Conservation (phyloP, 2,888 invertebrate species). For the Philereme transversata region DNA sequence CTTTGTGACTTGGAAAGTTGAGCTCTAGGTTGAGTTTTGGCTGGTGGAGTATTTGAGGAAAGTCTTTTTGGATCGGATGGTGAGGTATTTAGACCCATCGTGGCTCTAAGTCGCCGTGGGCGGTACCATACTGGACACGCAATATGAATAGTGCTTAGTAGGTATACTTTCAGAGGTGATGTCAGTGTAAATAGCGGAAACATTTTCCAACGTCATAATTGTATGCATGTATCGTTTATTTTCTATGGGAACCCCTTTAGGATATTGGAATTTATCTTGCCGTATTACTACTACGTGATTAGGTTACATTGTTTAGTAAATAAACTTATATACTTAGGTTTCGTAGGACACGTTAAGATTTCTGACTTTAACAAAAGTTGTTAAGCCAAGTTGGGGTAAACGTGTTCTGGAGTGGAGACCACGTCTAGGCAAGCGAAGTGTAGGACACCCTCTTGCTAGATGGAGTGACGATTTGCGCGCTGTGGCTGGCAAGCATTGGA, state of each 20-base stretch:
- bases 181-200: slow-evolving; percentile 60
- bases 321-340: no score
- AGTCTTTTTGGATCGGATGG: slow-evolving; percentile 11
- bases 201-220: slow-evolving; percentile 55
- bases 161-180: slow-evolving; percentile 41
- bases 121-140: slow-evolving; percentile 74
- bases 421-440: no score
- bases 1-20: not conserved
- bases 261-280: slow-evolving; percentile 27
- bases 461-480: no score
- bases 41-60: slow-evolving; percentile 6
- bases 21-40: slow-evolving; percentile 14
- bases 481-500: no score
- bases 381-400: no score
- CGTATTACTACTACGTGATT: slow-evolving; percentile 29
- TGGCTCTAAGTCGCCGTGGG: slow-evolving; percentile 62
- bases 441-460: no score
- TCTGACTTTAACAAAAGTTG: not conserved
- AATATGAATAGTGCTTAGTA: slow-evolving; percentile 72
- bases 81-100: slow-evolving; percentile 28
- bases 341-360: no score
- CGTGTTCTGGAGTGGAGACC: no score
- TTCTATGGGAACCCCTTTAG: slow-evolving; percentile 51
- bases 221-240: slow-evolving; percentile 49
- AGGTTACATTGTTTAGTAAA: not conserved